Evolutionary conservation across 2,888 invertebrate species (phyloP).

Genomic region (Sympetrum striolatum): DNA sequence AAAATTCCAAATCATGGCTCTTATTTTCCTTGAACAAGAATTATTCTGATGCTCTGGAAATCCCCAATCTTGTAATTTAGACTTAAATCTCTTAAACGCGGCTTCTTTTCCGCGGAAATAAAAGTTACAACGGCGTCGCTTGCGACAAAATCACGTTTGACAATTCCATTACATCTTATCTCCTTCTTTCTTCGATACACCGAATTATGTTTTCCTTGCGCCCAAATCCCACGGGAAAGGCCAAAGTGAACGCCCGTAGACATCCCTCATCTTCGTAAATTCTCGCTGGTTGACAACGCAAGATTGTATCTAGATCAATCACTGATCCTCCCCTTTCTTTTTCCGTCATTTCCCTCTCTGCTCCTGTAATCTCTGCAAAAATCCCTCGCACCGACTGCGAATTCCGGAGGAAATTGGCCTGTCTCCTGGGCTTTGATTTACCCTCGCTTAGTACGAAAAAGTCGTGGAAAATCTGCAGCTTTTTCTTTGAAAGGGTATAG

Average conservation of each 20-base stretch:
- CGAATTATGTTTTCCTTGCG: neutral
- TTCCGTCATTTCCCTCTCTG: neutral
- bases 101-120: neutral
- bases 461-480: neutral
- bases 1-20: too few species aligned
- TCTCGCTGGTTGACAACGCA: slow-evolving; percentile 9
- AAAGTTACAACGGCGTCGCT: neutral
- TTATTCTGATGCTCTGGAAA: too few species aligned
- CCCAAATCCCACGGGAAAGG: too few species aligned
- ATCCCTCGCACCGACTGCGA: neutral
- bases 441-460: slow-evolving; percentile 5
- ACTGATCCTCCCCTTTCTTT: neutral
- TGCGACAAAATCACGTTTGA: slow-evolving; percentile 2
- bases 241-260: neutral
- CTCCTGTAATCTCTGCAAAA: neutral
- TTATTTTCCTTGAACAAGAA: too few species aligned
- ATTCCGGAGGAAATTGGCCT: slow-evolving; percentile 7
- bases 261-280: slow-evolving; percentile 33
- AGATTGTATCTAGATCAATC: slow-evolving; percentile 39
- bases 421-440: slow-evolving; percentile 41
- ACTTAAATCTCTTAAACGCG: too few species aligned
- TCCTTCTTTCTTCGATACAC: neutral
- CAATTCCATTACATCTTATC: slow-evolving; percentile 32
- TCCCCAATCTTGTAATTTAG: too few species aligned
- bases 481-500: neutral